These are phyloP conservation scores for Ageneiosus marmoratus DNA, from an alignment of 2,113 vertebrate genomes.

Conservation along the genomic window DNA sequence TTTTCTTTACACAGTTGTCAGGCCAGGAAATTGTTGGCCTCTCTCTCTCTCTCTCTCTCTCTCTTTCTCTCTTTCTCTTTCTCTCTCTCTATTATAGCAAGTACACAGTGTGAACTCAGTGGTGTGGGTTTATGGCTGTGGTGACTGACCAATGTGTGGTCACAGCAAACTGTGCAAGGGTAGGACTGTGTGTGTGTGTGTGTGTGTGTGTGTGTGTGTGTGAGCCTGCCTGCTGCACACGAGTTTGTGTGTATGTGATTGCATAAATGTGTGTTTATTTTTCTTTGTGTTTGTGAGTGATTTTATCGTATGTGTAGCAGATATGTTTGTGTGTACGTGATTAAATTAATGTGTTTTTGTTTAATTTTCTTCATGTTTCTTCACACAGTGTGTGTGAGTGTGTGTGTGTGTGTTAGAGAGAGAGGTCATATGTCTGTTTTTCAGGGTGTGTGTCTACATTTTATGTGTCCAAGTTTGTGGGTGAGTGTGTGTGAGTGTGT, in stretches of 20 bases:
- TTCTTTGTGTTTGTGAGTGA: not conserved
- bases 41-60: not conserved
- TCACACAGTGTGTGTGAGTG: not conserved
- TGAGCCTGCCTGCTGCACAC: not conserved
- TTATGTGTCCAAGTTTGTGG: not conserved
- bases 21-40: not conserved
- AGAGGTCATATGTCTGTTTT: not conserved
- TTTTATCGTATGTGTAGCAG: not conserved
- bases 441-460: not conserved
- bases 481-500: not conserved
- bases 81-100: no score
- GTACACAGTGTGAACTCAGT: conserved; percentile 7
- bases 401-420: not conserved
- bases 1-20: conserved; percentile 3
- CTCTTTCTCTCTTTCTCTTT: not conserved
- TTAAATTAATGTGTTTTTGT: not conserved
- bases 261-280: not conserved
- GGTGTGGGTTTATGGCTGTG: conserved; percentile 58
- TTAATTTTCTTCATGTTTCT: not conserved
- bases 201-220: not conserved
- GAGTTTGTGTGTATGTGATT: not conserved
- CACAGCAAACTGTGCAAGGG: conserved; percentile 43
- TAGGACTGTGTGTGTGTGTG: not conserved
- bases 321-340: conserved; percentile 10
- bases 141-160: conserved; percentile 60